phyloP scores from a whole-genome alignment of 2,888 invertebrate species.

The Drosophila anceps region DNA sequence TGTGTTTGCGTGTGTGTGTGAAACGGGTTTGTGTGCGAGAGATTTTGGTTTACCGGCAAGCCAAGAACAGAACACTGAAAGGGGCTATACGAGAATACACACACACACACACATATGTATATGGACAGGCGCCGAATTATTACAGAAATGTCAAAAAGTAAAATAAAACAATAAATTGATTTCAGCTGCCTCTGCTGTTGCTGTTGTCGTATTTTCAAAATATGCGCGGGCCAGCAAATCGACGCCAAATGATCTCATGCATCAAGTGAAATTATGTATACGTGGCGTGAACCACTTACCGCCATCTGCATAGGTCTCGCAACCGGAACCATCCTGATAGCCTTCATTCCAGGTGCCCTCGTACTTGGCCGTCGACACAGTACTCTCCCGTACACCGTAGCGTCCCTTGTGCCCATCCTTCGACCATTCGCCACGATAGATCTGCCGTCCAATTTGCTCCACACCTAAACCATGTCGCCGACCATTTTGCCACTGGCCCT shows the following conservation, averaged over 20 bases:
- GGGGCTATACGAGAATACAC: conserved; percentile 20
- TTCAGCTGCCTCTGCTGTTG: conserved; percentile 32
- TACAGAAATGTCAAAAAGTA: conserved; percentile 74
- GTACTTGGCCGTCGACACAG: conserved; percentile 97
- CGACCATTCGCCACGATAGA: conserved; percentile 99
- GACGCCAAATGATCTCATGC: conserved; percentile 77
- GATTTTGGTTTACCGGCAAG: conserved; percentile 41
- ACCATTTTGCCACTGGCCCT: conserved; percentile 99
- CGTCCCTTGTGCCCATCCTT: conserved; percentile 98
- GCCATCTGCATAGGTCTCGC: conserved; percentile 99
- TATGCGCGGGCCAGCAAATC: conserved; percentile 50
- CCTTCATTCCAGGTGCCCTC: conserved; percentile 99
- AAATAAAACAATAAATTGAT: conserved; percentile 54
- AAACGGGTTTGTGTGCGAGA: conserved; percentile 6
- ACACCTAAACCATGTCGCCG: conserved; percentile 99
- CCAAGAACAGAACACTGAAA: conserved; percentile 19
- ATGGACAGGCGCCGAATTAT: conserved; percentile 50
- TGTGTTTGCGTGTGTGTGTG: conserved; percentile 13
- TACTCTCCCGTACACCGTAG: conserved; percentile 98
- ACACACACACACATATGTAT: conserved; percentile 12
- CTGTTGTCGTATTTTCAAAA: conserved; percentile 52
- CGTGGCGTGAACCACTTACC: conserved; percentile 88
- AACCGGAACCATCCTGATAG: conserved; percentile 99
- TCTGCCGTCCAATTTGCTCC: conserved; percentile 98
- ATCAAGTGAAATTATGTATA: conserved; percentile 59